Percentiles rank a stretch among this genome's conserved stretches.
Conservation (phyloP, 2,113 vertebrate species). For the Dasyurus viverrinus region DNA sequence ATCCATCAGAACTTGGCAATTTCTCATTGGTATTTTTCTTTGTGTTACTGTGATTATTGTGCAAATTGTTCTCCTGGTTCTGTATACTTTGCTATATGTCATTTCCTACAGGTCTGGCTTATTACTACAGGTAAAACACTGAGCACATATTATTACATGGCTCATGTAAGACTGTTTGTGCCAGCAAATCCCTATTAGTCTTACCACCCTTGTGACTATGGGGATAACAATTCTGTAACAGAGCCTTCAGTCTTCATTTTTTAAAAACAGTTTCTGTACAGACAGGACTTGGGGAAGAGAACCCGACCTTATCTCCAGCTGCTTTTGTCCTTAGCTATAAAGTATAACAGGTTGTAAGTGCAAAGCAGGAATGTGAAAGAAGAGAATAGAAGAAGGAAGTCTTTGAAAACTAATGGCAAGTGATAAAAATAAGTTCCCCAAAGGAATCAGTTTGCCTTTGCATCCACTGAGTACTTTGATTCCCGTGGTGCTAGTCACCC, state of each 20-base stretch:
- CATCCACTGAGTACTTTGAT: conserved; percentile 80
- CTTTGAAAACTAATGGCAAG: conserved; percentile 83
- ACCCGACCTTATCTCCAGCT: conserved; percentile 75
- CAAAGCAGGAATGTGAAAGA: conserved; percentile 78
- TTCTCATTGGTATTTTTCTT: neutral
- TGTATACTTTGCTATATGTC: neutral
- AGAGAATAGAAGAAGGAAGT: conserved; percentile 73
- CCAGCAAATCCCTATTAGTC: conserved; percentile 65
- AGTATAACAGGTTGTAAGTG: conserved; percentile 69
- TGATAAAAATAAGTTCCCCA: conserved; percentile 81
- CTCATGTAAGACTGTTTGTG: neutral
- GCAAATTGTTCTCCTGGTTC: neutral
- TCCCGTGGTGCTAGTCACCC: conserved; percentile 52
- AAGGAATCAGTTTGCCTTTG: conserved; percentile 78
- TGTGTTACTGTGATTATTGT: neutral
- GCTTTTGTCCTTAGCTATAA: conserved; percentile 81
- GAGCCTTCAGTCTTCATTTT: conserved; percentile 74
- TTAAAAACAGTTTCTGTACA: conserved; percentile 67
- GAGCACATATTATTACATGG: conserved; percentile 58
- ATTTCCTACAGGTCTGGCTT: conserved; percentile 28
- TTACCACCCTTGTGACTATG: conserved; percentile 70
- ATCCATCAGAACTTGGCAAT: neutral
- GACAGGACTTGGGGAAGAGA: conserved; percentile 68
- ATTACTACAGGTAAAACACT: conserved; percentile 66
- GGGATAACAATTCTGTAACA: conserved; percentile 74